Evolutionary conservation across 2,888 invertebrate genomes (phyloP).

Genomic region (Fabriciana adippe): DNA sequence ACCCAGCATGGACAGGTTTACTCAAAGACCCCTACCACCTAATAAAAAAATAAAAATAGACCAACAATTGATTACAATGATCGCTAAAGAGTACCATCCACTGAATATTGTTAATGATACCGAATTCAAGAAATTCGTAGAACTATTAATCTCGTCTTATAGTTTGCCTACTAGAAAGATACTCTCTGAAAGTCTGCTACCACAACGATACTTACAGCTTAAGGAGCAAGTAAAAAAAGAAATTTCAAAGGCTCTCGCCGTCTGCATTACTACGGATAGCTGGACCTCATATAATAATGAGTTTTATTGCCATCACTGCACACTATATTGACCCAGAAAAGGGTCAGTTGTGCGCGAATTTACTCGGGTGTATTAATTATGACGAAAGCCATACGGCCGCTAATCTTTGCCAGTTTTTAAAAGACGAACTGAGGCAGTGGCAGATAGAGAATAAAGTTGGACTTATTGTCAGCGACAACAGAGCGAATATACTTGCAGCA

Average conservation of each 20-base stretch:
- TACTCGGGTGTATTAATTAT: slow-evolving; percentile 20
- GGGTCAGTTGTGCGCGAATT: not conserved
- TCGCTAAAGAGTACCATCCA: slow-evolving; percentile 13
- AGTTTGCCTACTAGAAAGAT: slow-evolving; percentile 35
- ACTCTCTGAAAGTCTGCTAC: slow-evolving; percentile 15
- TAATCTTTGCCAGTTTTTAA: slow-evolving; percentile 15
- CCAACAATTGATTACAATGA: slow-evolving; percentile 10
- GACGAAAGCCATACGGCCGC: slow-evolving; percentile 7
- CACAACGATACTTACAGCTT: not conserved
- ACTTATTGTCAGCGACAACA: slow-evolving; percentile 13
- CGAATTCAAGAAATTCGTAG: slow-evolving; percentile 33
- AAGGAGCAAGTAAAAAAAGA: slow-evolving; percentile 16
- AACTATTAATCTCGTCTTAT: slow-evolving; percentile 28
- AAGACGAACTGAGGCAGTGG: slow-evolving; percentile 6
- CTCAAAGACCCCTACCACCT: not conserved
- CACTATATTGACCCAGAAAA: slow-evolving; percentile 30
- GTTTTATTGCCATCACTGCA: slow-evolving; percentile 33
- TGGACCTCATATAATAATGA: slow-evolving; percentile 37
- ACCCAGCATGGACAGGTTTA: not conserved
- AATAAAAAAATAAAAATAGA: slow-evolving; percentile 6
- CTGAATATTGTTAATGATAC: slow-evolving; percentile 30
- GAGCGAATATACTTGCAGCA: slow-evolving; percentile 2
- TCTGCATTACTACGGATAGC: slow-evolving; percentile 36
- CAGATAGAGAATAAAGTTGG: slow-evolving; percentile 7
- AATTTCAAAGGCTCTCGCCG: slow-evolving; percentile 21